phyloP scores from a whole-genome alignment of 2,888 invertebrate species.

The Morinoia aosen region DNA sequence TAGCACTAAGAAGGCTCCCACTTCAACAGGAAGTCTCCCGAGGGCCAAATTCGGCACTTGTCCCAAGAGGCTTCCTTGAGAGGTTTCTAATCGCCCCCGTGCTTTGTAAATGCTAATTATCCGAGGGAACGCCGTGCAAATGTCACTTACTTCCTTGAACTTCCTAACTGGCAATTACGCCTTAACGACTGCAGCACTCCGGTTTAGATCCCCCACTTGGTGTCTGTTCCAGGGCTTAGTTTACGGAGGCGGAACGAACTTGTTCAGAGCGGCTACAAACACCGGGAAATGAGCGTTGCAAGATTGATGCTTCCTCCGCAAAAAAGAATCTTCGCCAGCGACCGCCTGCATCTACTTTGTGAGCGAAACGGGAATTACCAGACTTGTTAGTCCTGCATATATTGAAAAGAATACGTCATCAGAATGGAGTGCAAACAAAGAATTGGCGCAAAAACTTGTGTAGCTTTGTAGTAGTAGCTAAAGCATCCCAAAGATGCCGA shows the following conservation, averaged over 20 bases:
- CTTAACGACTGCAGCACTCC: not conserved
- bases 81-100: not conserved
- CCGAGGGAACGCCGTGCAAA: not conserved
- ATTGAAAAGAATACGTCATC: no score
- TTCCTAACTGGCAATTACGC: constrained; percentile 2
- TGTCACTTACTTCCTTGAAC: not conserved
- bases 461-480: no score
- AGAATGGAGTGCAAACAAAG: no score
- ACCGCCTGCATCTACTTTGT: no score
- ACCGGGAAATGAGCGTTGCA: not conserved
- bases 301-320: not conserved
- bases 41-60: not conserved
- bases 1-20: not conserved
- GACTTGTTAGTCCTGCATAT: no score
- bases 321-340: not conserved
- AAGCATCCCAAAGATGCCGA: no score
- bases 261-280: not conserved
- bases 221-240: not conserved
- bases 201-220: not conserved
- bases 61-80: not conserved
- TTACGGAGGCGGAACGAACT: not conserved
- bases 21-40: not conserved
- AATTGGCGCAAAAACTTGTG: no score
- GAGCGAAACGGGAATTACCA: no score
- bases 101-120: constrained; percentile 12